Conservation (phyloP, 1,140 invertebrate genomes). For the Elymnias hypermnestra region DNA sequence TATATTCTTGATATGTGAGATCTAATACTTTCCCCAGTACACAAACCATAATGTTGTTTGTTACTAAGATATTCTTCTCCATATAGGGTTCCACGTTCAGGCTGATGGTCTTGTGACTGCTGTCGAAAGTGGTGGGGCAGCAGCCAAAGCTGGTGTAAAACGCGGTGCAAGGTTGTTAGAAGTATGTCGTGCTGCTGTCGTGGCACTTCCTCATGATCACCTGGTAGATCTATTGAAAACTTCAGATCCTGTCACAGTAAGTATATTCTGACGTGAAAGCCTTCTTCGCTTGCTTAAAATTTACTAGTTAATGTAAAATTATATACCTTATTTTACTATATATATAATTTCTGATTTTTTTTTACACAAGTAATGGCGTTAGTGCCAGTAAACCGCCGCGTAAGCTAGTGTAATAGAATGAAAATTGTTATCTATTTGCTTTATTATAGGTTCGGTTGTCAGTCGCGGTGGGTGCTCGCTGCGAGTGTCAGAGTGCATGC, state of each 20-base stretch:
- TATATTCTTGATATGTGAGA: no score
- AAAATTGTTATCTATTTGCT: neutral
- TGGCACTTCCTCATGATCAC: constrained; percentile 93
- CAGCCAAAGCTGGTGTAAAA: constrained; percentile 91
- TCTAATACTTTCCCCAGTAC: no score
- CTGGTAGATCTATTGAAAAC: constrained; percentile 96
- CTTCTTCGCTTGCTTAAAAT: neutral
- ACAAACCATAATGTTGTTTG: no score
- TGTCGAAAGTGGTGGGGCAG: constrained; percentile 91
- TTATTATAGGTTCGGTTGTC: constrained; percentile 48
- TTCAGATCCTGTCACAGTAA: constrained; percentile 80
- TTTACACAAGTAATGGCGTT: neutral
- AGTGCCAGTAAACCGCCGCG: no score
- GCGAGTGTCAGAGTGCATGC: constrained; percentile 39
- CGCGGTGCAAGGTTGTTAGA: constrained; percentile 94
- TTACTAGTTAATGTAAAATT: no score
- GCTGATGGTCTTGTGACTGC: constrained; percentile 96
- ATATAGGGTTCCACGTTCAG: constrained; percentile 96
- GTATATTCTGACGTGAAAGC: neutral
- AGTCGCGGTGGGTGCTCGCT: constrained; percentile 44
- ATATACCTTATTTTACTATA: neutral
- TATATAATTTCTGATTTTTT: neutral
- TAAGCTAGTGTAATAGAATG: no score
- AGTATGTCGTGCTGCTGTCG: constrained; percentile 93
- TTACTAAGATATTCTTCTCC: no score